These are phyloP conservation scores for Pseudochaenichthys georgianus DNA, from an alignment of 2,797 vertebrate species.

Conservation along the genomic window DNA sequence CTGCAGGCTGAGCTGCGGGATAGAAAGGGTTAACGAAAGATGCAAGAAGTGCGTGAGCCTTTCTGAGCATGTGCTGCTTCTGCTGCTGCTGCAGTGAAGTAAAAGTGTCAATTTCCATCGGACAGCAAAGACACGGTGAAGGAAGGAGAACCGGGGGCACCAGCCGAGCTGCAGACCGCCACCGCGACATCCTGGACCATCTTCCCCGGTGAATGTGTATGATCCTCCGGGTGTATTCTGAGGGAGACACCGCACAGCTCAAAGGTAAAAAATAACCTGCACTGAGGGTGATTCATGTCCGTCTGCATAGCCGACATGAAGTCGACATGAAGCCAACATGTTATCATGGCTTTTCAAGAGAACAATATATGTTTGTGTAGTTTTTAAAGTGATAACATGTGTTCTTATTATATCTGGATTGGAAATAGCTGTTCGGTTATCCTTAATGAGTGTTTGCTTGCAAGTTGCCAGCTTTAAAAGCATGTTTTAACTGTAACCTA, in stretches of 20 bases:
- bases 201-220: constrained; percentile 22
- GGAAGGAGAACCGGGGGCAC: constrained; percentile 40
- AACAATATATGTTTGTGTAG: background rate
- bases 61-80: constrained; percentile 81
- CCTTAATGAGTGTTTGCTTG: constrained; percentile 5
- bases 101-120: constrained; percentile 81
- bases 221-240: constrained; percentile 46
- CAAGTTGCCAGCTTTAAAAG: constrained; percentile 24
- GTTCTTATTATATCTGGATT: background rate
- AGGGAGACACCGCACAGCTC: constrained; percentile 49
- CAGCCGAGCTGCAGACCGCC: constrained; percentile 11
- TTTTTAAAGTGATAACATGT: background rate
- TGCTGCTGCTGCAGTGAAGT: constrained; percentile 81
- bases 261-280: constrained; percentile 59
- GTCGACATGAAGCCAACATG: constrained; percentile 36
- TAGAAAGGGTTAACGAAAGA: constrained; percentile 72
- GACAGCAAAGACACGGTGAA: constrained; percentile 63
- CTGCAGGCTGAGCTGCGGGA: constrained; percentile 23
- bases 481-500: background rate
- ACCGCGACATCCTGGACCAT: constrained; percentile 33
- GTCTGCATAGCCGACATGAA: constrained; percentile 25
- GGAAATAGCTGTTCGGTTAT: background rate
- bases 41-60: constrained; percentile 55
- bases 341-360: background rate
- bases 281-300: constrained; percentile 45